phyloP scores from a whole-genome alignment of 2,888 invertebrate species.

The Meganola albula region DNA sequence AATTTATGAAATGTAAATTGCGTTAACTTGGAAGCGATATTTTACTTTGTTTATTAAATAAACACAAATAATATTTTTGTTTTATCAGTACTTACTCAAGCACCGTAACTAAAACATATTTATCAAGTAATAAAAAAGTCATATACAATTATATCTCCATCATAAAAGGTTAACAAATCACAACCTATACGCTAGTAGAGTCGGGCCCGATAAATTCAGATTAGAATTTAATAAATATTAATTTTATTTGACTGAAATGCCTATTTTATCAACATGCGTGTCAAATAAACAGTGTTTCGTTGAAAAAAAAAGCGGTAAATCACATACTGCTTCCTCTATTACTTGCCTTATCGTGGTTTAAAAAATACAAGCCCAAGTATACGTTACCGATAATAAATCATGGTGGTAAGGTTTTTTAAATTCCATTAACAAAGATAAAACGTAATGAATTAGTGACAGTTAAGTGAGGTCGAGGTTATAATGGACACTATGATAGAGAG shows the following conservation, averaged over 20 bases:
- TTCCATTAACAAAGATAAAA: slow-evolving; percentile 49
- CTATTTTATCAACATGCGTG: slow-evolving; percentile 18
- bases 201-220: slow-evolving; percentile 10
- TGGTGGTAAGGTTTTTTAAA: slow-evolving; percentile 35
- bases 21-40: too few species aligned
- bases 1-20: too few species aligned
- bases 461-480: slow-evolving; percentile 23
- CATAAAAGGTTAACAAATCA: slow-evolving; percentile 23
- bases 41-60: too few species aligned
- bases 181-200: slow-evolving; percentile 8
- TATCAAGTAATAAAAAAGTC: not conserved
- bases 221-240: slow-evolving; percentile 16
- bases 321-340: slow-evolving; percentile 47
- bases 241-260: slow-evolving; percentile 14
- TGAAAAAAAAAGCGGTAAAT: slow-evolving; percentile 47
- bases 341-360: slow-evolving; percentile 59
- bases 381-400: slow-evolving; percentile 59
- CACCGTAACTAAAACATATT: too few species aligned
- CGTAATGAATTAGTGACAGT: slow-evolving; percentile 43
- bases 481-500: slow-evolving; percentile 25
- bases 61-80: too few species aligned
- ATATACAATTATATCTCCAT: slow-evolving; percentile 17
- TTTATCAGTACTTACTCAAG: too few species aligned
- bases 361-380: slow-evolving; percentile 38
- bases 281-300: slow-evolving; percentile 34